Evolutionary conservation across 64 coral and sea anemone species (phyloP).

Genomic region (Pocillopora verrucosa): DNA sequence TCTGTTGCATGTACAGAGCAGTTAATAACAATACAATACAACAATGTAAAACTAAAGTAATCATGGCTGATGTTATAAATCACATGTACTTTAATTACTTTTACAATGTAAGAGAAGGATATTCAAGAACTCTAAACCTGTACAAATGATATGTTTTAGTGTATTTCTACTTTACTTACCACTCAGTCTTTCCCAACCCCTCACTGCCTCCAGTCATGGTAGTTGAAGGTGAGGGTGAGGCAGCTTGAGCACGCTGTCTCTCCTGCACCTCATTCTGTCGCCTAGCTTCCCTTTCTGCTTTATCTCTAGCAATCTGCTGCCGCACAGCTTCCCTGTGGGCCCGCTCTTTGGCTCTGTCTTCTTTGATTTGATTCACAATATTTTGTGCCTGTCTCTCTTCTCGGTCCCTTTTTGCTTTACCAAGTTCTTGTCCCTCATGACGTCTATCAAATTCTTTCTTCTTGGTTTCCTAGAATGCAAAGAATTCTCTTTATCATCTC

Average conservation of each 20-base stretch:
- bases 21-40: no score
- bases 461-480: conserved; percentile 44
- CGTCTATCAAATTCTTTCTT: conserved; percentile 65
- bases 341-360: conserved; percentile 86
- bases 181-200: neutral
- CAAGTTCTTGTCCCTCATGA: conserved; percentile 61
- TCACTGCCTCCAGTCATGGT: neutral
- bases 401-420: conserved; percentile 66
- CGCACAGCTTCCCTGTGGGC: conserved; percentile 80
- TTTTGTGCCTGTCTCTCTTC: conserved; percentile 80
- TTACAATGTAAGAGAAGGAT: no score
- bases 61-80: no score
- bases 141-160: no score
- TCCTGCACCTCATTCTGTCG: conserved; percentile 73
- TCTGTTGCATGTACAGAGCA: neutral
- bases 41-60: no score
- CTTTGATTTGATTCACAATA: conserved; percentile 76
- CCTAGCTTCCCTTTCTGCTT: conserved; percentile 79
- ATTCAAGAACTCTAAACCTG: no score
- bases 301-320: conserved; percentile 89
- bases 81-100: no score
- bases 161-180: neutral
- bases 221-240: neutral
- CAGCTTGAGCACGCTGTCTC: conserved; percentile 41
- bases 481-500: neutral